Evolutionary conservation across 2,888 invertebrate genomes (phyloP).

Genomic region (Euphydryas editha): DNA sequence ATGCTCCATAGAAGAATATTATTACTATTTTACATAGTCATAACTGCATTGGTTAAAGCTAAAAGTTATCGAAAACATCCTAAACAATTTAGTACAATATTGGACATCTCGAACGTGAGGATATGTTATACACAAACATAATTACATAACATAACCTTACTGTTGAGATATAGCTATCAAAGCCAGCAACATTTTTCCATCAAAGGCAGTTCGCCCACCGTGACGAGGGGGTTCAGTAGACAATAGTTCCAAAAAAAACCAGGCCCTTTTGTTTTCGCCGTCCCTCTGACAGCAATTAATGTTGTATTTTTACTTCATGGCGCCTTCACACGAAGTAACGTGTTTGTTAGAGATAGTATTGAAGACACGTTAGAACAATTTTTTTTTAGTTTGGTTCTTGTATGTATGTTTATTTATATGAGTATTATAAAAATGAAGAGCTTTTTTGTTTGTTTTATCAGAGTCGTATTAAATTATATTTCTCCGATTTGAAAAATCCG

Average conservation of each 20-base stretch:
- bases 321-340: slow-evolving; percentile 38
- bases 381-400: not conserved
- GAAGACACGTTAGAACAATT: not conserved
- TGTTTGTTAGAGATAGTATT: not conserved
- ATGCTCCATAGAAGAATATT: too few relatives aligned
- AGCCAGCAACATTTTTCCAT: slow-evolving; percentile 40
- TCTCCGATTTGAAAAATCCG: too few relatives aligned
- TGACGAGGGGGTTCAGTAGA: slow-evolving; percentile 71
- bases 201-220: slow-evolving; percentile 55
- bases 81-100: too few relatives aligned
- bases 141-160: slow-evolving; percentile 20
- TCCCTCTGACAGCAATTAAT: slow-evolving; percentile 78
- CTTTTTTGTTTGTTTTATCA: too few relatives aligned
- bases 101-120: too few relatives aligned
- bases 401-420: not conserved
- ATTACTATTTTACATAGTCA: too few relatives aligned
- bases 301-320: slow-evolving; percentile 74
- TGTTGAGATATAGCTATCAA: slow-evolving; percentile 25
- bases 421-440: too few relatives aligned
- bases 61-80: too few relatives aligned
- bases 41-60: too few relatives aligned
- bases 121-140: not conserved
- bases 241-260: slow-evolving; percentile 74
- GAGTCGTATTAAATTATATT: too few relatives aligned
- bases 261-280: slow-evolving; percentile 66